These are phyloP conservation scores for Melanocharis versteri DNA, from an alignment of 2,113 vertebrate species.

Conservation along the genomic window DNA sequence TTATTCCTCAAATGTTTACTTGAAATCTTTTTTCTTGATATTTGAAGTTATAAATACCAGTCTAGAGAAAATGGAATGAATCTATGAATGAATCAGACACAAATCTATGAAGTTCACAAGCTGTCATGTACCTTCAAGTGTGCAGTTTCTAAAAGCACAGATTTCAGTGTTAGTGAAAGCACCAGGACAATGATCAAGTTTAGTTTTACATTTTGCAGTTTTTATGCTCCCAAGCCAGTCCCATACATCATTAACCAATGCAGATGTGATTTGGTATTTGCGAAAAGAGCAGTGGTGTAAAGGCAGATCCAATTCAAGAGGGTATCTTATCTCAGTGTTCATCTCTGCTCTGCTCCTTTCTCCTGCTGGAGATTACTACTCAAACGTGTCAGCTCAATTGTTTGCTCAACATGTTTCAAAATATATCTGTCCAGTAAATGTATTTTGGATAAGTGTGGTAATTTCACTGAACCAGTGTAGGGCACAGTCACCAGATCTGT, in stretches of 20 bases:
- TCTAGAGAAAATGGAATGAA: neutral
- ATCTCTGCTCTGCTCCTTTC: neutral
- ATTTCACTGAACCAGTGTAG: neutral
- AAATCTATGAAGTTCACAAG: neutral
- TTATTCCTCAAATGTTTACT: slow-evolving; percentile 9
- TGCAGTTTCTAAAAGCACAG: neutral
- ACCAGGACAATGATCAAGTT: neutral
- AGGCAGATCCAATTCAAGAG: neutral
- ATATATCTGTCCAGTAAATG: neutral
- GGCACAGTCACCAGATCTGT: neutral
- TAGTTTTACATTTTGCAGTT: neutral
- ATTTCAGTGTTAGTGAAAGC: neutral
- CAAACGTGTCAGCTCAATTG: neutral
- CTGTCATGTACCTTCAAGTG: neutral
- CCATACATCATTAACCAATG: neutral
- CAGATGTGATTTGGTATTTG: neutral
- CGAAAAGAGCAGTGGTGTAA: neutral
- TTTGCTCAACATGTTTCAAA: neutral
- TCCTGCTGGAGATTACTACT: neutral
- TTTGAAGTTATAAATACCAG: neutral
- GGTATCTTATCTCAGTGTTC: neutral
- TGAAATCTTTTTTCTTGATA: neutral
- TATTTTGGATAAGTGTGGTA: neutral
- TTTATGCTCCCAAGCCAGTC: neutral
- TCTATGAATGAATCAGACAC: too few relatives aligned